Evolutionary conservation across 2,113 vertebrate species (phyloP).

Genomic region (Caretta caretta): DNA sequence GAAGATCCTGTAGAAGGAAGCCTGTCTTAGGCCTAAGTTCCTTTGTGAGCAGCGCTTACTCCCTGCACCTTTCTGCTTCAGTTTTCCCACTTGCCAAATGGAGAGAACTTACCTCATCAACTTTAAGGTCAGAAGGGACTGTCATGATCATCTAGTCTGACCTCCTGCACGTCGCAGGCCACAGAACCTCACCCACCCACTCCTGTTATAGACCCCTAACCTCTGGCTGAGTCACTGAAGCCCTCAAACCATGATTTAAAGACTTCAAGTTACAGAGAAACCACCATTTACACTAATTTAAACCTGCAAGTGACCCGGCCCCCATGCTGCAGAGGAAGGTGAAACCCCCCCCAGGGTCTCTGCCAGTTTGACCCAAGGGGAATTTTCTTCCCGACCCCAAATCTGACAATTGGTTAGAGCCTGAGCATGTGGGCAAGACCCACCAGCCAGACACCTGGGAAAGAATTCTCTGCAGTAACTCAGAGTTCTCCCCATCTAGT

Average conservation of each 20-base stretch:
- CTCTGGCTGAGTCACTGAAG: background rate
- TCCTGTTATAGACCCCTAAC: background rate
- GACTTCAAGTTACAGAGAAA: background rate
- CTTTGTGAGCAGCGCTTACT: background rate
- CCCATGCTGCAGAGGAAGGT: background rate
- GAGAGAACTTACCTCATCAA: background rate
- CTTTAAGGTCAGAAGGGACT: background rate
- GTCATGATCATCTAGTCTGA: background rate
- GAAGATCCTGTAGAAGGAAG: background rate
- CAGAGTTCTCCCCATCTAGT: background rate
- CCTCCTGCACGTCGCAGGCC: background rate
- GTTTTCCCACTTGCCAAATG: background rate
- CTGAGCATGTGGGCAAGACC: background rate
- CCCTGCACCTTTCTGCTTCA: background rate
- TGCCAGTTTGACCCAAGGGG: background rate
- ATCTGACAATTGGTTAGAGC: background rate
- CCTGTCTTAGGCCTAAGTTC: background rate
- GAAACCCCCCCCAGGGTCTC: background rate
- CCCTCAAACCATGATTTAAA: background rate
- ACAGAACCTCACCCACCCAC: background rate
- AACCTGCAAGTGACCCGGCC: background rate
- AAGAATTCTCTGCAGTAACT: background rate
- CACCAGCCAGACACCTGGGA: background rate
- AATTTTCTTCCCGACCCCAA: background rate
- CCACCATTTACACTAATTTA: background rate